Conservation (phyloP, 2,888 invertebrate genomes). For the Danaus chrysippus region DNA sequence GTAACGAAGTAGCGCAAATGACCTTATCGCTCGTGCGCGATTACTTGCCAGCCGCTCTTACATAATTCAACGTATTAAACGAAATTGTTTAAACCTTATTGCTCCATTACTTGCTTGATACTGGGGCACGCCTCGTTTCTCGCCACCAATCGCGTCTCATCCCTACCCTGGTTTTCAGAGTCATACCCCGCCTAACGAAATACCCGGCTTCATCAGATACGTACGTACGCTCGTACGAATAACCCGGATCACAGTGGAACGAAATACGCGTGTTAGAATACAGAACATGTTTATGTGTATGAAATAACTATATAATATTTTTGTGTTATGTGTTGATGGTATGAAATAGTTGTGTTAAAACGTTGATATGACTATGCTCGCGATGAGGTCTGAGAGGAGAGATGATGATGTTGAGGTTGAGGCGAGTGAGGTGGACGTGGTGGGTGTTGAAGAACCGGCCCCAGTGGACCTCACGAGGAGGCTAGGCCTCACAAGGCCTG, state of each 20-base stretch:
- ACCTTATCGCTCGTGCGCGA: slow-evolving; percentile 79
- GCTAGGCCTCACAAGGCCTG: slow-evolving; percentile 78
- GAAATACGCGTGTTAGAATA: slow-evolving; percentile 44
- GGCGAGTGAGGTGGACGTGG: slow-evolving; percentile 57
- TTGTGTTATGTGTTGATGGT: not conserved
- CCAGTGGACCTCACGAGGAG: slow-evolving; percentile 72
- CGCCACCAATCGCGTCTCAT: slow-evolving; percentile 59
- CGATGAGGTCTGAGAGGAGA: slow-evolving; percentile 72
- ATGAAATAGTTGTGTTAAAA: slow-evolving; percentile 36
- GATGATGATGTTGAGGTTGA: slow-evolving; percentile 48
- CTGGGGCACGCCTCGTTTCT: slow-evolving; percentile 72
- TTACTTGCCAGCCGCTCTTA: slow-evolving; percentile 78
- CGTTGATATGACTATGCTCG: slow-evolving; percentile 78
- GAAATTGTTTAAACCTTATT: slow-evolving; percentile 81
- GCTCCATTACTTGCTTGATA: slow-evolving; percentile 78
- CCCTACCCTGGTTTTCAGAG: slow-evolving; percentile 42
- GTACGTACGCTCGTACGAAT: slow-evolving; percentile 26
- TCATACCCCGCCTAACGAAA: slow-evolving; percentile 56
- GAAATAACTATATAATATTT: not conserved
- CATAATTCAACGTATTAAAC: slow-evolving; percentile 81
- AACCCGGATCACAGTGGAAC: slow-evolving; percentile 50
- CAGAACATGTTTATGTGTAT: too few relatives aligned
- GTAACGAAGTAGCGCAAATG: slow-evolving; percentile 80
- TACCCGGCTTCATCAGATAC: slow-evolving; percentile 39
- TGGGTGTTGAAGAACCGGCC: slow-evolving; percentile 70